Base-by-base conservation (phyloP, 2,797 vertebrate genomes). In the Acrossocheilus wenchowensis region DNA sequence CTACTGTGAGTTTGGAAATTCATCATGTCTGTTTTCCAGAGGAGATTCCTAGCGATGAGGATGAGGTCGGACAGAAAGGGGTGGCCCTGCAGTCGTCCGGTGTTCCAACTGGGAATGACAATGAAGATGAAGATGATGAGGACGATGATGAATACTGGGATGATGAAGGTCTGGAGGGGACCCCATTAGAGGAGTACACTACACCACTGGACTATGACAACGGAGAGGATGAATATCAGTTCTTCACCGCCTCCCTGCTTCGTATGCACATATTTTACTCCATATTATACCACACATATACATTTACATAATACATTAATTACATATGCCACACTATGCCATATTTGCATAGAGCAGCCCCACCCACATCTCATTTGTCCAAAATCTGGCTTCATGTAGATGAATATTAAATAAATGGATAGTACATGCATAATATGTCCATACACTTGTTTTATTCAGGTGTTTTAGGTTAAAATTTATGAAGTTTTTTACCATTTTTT, bases 31-130 rank as follows among this genome's bases (percentile, higher is more conserved):
- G 57, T 30, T 19, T 30, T 87, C 39, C 93, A 99, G 98, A 99
- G 92, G 98, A 99, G 94, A 98, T 99, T 90, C 95, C 97, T 0
- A 99, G 97, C 1, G 98, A 99, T 78, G 98, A 99, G 87, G 98
- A 99, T 50, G 98, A 98, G 84, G 93, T 95, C 1, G 96, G 92
- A 11, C 95, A 96, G 78, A 94, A 91, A 66, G 91, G 91, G 7
- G 94, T 94, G 66, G 90, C 92, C 0, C 94, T 96, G 90, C 94
- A 95, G 87, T 92, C 93, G 54, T 86, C 89, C 57, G 74, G 91
- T 54, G 82, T 87, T 64, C 84, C 90, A 0, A 83, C 88, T 0
- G 89, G 91, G 23, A 93, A 90, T 26, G 91, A 90, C 0, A 90
- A 91, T 0, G 96, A 94, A 1, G 93, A 92, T 2, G 95, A 93